Evolutionary conservation across 2,888 invertebrate genomes (phyloP).

Genomic region (Amphipyra tragopoginis): DNA sequence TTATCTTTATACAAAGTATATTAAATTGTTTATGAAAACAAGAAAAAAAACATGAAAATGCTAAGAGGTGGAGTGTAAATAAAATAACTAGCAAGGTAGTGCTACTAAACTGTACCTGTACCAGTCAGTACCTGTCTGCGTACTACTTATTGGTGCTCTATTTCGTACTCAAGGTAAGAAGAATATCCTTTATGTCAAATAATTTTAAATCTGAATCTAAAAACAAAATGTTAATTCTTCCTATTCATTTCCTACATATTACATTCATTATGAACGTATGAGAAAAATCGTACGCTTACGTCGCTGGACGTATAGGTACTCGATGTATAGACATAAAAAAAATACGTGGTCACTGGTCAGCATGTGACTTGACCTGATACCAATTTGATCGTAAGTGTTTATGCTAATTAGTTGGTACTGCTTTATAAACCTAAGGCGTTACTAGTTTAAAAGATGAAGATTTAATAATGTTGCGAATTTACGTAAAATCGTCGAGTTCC

Average conservation of each 20-base stretch:
- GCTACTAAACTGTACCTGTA: constrained; percentile 59
- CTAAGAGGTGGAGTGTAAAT: constrained; percentile 60
- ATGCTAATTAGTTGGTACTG: background rate
- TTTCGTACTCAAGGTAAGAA: constrained; percentile 48
- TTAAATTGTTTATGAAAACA: constrained; percentile 4
- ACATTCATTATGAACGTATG: too few relatives aligned
- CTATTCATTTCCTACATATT: background rate
- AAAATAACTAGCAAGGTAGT: constrained; percentile 65
- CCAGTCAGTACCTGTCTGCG: constrained; percentile 57
- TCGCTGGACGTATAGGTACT: background rate
- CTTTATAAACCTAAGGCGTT: background rate
- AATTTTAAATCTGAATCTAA: constrained; percentile 1
- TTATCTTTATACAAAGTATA: constrained; percentile 1
- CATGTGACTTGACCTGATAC: constrained; percentile 57
- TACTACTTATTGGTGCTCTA: constrained; percentile 45
- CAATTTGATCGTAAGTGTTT: constrained; percentile 12
- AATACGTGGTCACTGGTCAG: constrained; percentile 51
- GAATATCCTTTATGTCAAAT: constrained; percentile 10
- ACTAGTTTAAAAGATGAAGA: background rate
- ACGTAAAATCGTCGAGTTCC: constrained; percentile 66
- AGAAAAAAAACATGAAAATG: constrained; percentile 40
- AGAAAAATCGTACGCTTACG: background rate
- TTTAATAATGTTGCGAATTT: constrained; percentile 46
- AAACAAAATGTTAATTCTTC: background rate
- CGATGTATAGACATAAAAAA: background rate